These are phyloP conservation scores for Nannoperca obscura DNA, from an alignment of 2,797 vertebrate genomes.

Conservation along the genomic window DNA sequence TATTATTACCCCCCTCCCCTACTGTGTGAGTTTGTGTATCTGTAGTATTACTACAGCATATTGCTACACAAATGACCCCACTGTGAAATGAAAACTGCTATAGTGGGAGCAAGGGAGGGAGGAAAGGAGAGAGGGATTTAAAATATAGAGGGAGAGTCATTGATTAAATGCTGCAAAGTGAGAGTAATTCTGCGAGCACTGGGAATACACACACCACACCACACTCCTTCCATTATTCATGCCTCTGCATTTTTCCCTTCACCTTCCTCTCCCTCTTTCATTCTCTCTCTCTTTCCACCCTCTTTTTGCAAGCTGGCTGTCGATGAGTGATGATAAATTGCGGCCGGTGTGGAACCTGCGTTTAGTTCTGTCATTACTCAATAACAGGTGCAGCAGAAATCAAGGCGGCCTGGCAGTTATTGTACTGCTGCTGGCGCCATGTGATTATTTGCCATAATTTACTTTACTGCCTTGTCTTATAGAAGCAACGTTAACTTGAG, in stretches of 20 bases:
- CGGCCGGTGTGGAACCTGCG: conserved; percentile 65
- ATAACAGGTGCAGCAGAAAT: conserved; percentile 72
- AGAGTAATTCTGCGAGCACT: conserved; percentile 81
- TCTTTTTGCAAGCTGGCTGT: conserved; percentile 63
- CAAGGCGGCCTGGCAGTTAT: conserved; percentile 68
- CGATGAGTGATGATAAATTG: conserved; percentile 79
- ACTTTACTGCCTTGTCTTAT: conserved; percentile 54
- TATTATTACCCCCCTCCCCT: conserved; percentile 23
- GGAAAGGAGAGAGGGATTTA: conserved; percentile 58
- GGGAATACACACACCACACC: conserved; percentile 75
- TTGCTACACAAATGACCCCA: conserved; percentile 62
- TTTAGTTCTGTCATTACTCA: conserved; percentile 81
- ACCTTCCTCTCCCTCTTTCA: conserved; percentile 39
- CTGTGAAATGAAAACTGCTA: conserved; percentile 54
- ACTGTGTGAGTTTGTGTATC: conserved; percentile 17
- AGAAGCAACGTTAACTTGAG: conserved; percentile 50
- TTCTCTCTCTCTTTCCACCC: conserved; percentile 26
- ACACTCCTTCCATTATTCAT: conserved; percentile 77
- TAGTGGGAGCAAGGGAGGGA: conserved; percentile 27
- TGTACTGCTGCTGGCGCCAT: conserved; percentile 57
- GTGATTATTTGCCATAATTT: conserved; percentile 74
- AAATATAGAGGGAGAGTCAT: conserved; percentile 78
- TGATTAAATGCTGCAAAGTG: conserved; percentile 87
- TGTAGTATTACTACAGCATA: conserved; percentile 45
- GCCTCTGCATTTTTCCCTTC: conserved; percentile 54